Evolutionary conservation across 2,797 vertebrate species (phyloP).

Genomic region (Masticophis lateralis): DNA sequence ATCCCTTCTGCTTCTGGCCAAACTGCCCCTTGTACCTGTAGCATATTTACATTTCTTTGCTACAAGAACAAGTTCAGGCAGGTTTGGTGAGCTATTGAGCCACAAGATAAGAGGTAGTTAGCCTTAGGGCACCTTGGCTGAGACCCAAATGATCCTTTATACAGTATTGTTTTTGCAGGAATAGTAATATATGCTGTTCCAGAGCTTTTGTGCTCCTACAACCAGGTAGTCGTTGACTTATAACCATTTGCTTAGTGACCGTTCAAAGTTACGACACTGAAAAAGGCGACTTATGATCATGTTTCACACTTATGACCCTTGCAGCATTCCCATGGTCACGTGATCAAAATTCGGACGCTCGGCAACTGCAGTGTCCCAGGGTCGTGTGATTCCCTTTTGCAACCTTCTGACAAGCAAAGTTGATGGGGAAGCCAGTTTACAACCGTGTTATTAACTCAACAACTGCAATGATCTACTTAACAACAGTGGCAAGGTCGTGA

Average conservation of each 20-base stretch:
- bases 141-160: neutral
- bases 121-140: neutral
- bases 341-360: neutral
- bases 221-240: neutral
- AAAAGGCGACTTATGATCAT: neutral
- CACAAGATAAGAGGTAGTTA: slow-evolving; percentile 20
- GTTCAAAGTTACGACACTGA: neutral
- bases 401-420: neutral
- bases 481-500: neutral
- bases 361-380: neutral
- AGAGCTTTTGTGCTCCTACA: neutral
- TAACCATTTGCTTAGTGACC: neutral
- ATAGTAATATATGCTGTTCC: slow-evolving; percentile 19
- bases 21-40: slow-evolving; percentile 19
- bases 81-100: slow-evolving; percentile 27
- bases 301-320: neutral
- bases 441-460: neutral
- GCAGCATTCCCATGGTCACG: neutral
- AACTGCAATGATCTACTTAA: neutral
- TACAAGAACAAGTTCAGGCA: slow-evolving; percentile 37
- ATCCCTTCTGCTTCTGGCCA: neutral
- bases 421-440: neutral
- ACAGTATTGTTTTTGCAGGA: slow-evolving; percentile 15
- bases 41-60: neutral
- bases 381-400: neutral